Evolutionary conservation across 2,888 invertebrate genomes (phyloP), one percentile per base, ranked within the genome.

Genomic region (Patella ulyssiponensis): DNA sequence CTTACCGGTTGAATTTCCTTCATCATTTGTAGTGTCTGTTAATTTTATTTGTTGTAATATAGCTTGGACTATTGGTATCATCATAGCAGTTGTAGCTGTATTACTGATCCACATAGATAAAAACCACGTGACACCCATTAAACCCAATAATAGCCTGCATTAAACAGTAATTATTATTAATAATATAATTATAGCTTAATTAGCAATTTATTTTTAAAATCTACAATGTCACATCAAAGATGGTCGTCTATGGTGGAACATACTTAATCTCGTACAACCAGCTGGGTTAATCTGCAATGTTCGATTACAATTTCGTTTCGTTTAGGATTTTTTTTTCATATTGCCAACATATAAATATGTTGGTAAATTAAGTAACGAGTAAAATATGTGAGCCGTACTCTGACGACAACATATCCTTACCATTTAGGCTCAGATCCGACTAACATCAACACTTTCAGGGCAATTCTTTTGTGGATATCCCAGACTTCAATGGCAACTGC

Each of bases 61-160:
- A 0, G 90, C 90, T 56, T 86, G 81, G 0, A 89, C 90, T 12
- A 91, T 90, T 1, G 91, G 90, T 56, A 91, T 83, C 91, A 91
- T 91, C 91, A 91, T 91, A 69, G 90, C 89, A 0, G 91, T 89
- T 51, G 91, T 96, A 0, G 97, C 97, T 0, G 97, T 97, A 91
- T 98, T 98, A 9, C 96, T 97, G 85, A 98, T 97, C 97, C 97
- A 98, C 97, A 98, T 97, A 0, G 97, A 97, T 84, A 98, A 94
- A 88, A 97, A 96, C 96, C 96, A 97, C 1, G 97, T 96, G 52
- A 96, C 96, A 83, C 95, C 93, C 87, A 86, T 87, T 53, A 89
- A 78, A 3, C 89, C 89, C 11, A 87, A 78, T 83, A 88, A 83
- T 75, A 89, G 77, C 84, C 89, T 89, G 80, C 23, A 64, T 23